Base-by-base conservation (phyloP, 2,113 vertebrate species). In the Neodontobutis hainanensis region DNA sequence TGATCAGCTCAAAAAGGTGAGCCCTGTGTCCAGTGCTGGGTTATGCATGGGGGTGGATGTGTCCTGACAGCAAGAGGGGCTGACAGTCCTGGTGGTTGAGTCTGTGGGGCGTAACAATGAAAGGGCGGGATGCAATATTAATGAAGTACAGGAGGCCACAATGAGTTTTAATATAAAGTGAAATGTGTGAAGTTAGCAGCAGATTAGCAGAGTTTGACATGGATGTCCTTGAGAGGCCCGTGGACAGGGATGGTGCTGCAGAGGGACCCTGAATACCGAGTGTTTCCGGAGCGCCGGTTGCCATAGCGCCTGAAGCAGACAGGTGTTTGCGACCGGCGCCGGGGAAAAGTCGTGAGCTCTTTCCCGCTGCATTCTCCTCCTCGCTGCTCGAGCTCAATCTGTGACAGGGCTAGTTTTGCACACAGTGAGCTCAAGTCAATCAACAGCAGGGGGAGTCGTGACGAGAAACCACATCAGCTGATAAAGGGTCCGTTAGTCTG, bases 1-100 rank as follows among this genome's bases (percentile, higher is more conserved):
- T 94, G 96, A 98, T 74, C 96, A 97, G 78, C 90, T 96, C 89
- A 98, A 98, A 88, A 97, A 98, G 96, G 96, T 94, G 91, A 89
- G 94, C 52, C 52, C 34, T 11, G 2, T 35, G 27, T 10, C 34
- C 32, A 8, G 6, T 36, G 34, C 3, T n/a, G 3, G 34, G 14
- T 1, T 7, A 35, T 55, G 51, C 51, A n/a, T 14, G 51, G 4
- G 14, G 12, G 35, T 11, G 6, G 3, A 35, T 6, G 35, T 32
- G 2, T 53, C 51, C 34, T 14, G 16, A 10, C 27, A 53, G 32
- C 10, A 3, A 11, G 6, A 5, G 11, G 1, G 11, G 11, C 19
- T 35, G 11, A 32, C 27, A 34, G 2, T 5, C 19, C 4, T 35
- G 3, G 38, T 3, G 38, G 38, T 6, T 5, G 47, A 66, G 47